Evolutionary conservation across 2,113 vertebrate genomes (phyloP).

Genomic region (Nycticorax nycticorax): DNA sequence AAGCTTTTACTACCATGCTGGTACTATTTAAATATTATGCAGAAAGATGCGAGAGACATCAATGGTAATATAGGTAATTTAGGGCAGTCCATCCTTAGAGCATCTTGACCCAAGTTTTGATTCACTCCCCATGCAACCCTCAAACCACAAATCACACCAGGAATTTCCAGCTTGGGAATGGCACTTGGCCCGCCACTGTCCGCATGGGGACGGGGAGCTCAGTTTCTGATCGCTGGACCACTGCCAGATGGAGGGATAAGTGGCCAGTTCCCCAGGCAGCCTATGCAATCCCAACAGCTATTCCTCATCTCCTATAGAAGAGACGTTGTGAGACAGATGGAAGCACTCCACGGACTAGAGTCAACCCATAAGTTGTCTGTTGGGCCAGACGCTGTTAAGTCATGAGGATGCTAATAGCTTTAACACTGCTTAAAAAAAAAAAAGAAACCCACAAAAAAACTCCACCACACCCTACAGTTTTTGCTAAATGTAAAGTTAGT

Average conservation of each 20-base stretch:
- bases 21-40: neutral
- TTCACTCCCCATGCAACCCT: neutral
- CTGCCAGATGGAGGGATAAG: neutral
- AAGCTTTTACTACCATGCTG: neutral
- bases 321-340: neutral
- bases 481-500: neutral
- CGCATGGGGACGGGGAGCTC: rapidly evolving
- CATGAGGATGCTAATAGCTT: constrained; percentile 6
- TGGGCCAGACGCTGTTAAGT: neutral
- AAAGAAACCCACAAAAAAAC: no score
- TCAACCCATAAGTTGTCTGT: neutral
- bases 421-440: neutral
- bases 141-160: neutral
- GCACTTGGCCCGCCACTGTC: neutral
- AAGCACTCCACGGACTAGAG: rapidly evolving
- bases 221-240: neutral
- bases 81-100: neutral
- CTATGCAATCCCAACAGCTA: neutral
- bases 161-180: neutral
- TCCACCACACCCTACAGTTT: neutral
- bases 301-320: neutral
- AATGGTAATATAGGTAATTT: neutral
- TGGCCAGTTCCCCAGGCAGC: neutral
- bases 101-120: neutral
- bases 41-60: rapidly evolving